Percentiles rank a stretch among this genome's conserved stretches.
Evolutionary conservation across 2,113 vertebrate species (phyloP).

Genomic region (Lamprologus speciosus): DNA sequence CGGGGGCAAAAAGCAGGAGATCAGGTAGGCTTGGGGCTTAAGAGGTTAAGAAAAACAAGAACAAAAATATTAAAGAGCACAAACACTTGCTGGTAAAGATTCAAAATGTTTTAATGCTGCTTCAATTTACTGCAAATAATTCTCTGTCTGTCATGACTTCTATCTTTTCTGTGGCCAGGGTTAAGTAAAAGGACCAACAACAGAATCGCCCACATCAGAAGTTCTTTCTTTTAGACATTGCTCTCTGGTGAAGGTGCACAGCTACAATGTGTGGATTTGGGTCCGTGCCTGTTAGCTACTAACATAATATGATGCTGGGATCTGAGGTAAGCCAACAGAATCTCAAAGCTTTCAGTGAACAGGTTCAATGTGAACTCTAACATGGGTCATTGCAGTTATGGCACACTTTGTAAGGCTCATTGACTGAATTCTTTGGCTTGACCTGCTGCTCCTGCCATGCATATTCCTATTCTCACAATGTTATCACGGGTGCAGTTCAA

Average conservation of each 20-base stretch:
- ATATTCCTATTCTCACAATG: constrained; percentile 16
- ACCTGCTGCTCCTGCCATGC: neutral
- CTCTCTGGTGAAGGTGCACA: neutral
- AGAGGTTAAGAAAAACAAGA: neutral
- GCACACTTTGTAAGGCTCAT: constrained; percentile 10
- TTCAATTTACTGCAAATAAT: neutral
- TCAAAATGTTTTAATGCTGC: neutral
- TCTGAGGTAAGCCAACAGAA: neutral
- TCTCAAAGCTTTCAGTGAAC: neutral
- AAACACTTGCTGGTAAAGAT: neutral
- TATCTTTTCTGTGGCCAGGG: neutral
- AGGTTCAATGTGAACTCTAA: neutral
- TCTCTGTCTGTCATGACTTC: neutral
- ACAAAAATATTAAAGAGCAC: neutral
- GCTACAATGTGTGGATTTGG: neutral
- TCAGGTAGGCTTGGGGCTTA: too few species aligned
- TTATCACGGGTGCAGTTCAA: constrained; percentile 14
- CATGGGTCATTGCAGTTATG: neutral
- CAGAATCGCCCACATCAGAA: neutral
- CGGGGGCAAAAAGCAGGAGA: too few species aligned
- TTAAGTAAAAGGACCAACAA: neutral
- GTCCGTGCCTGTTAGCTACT: neutral
- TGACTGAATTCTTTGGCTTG: constrained; percentile 33
- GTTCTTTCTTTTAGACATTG: neutral
- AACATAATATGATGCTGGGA: neutral